phyloP scores from a whole-genome alignment of 2,113 vertebrate species.

The Myrmophylax atrothorax region DNA sequence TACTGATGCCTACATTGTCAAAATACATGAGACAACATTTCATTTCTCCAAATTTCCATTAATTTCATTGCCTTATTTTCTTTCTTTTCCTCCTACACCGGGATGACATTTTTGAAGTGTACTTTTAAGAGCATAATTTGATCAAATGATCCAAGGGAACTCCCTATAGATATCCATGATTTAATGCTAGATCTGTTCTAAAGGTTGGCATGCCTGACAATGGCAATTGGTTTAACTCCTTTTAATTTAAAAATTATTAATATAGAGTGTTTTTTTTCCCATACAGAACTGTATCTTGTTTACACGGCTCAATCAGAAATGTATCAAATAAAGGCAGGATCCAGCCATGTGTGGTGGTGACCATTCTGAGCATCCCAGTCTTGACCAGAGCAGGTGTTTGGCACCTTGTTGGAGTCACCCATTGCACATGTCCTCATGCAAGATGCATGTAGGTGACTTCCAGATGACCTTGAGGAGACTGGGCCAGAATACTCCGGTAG shows the following conservation, averaged over 20 bases:
- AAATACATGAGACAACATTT: conserved; percentile 70
- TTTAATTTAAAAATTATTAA: conserved; percentile 34
- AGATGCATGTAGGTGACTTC: not conserved
- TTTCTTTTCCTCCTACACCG: conserved; percentile 57
- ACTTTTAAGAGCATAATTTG: conserved; percentile 63
- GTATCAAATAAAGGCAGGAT: not conserved
- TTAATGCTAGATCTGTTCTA: conserved; percentile 32
- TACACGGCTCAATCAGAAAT: not conserved
- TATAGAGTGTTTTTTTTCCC: not conserved
- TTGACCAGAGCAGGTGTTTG: rapidly evolving
- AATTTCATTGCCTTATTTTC: conserved; percentile 67
- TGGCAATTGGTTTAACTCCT: not conserved
- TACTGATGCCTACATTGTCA: conserved; percentile 70
- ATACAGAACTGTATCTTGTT: not conserved
- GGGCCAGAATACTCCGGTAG: not conserved
- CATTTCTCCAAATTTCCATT: conserved; percentile 70
- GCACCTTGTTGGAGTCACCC: not conserved
- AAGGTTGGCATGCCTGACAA: conserved; percentile 23
- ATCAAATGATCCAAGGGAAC: conserved; percentile 65
- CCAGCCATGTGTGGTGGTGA: not conserved
- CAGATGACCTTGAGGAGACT: not conserved
- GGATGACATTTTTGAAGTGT: conserved; percentile 73
- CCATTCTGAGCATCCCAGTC: not conserved
- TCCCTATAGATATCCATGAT: conserved; percentile 36
- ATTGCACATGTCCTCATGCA: rapidly evolving